phyloP scores from a whole-genome alignment of 2,888 invertebrate species.

The Ophion ventricosus region DNA sequence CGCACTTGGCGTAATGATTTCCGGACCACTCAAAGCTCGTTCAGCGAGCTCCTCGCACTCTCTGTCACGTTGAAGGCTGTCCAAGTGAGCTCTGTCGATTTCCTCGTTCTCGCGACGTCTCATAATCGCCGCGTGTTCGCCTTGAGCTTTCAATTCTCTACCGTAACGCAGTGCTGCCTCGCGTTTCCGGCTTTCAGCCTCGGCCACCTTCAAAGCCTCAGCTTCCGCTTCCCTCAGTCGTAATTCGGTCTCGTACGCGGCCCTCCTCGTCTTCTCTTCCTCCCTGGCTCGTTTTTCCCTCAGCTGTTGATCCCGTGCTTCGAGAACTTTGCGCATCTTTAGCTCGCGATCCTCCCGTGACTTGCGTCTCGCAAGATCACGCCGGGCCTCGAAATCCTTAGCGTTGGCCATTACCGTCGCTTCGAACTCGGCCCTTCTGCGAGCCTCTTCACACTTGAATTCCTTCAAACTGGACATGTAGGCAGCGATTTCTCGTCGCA shows the following conservation, averaged over 20 bases:
- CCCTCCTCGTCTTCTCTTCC: constrained; percentile 57
- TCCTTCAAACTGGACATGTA: constrained; percentile 75
- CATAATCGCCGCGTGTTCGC: constrained; percentile 51
- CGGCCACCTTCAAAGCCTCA: constrained; percentile 64
- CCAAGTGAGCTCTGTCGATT: constrained; percentile 46
- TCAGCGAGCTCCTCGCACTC: constrained; percentile 70
- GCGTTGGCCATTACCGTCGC: constrained; percentile 66
- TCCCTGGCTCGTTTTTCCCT: constrained; percentile 62
- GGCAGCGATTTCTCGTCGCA: constrained; percentile 74
- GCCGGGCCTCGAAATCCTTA: constrained; percentile 61
- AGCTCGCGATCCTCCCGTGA: constrained; percentile 68
- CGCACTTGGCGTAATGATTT: constrained; percentile 73
- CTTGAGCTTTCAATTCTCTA: constrained; percentile 72
- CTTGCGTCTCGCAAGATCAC: constrained; percentile 65
- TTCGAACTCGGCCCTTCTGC: constrained; percentile 71
- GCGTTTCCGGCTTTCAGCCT: constrained; percentile 57
- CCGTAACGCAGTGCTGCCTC: constrained; percentile 69
- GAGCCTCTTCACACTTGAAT: constrained; percentile 69
- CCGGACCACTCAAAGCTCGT: constrained; percentile 72
- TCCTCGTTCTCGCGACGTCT: constrained; percentile 68
- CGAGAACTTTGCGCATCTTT: constrained; percentile 68
- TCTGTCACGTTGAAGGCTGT: constrained; percentile 65
- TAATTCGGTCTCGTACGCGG: constrained; percentile 65
- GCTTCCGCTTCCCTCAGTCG: constrained; percentile 68
- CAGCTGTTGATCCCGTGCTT: constrained; percentile 72